Evolutionary conservation across 2,888 invertebrate species (phyloP), one percentile per base, ranked within the genome.

Genomic region (Chymomyza procnemis): DNA sequence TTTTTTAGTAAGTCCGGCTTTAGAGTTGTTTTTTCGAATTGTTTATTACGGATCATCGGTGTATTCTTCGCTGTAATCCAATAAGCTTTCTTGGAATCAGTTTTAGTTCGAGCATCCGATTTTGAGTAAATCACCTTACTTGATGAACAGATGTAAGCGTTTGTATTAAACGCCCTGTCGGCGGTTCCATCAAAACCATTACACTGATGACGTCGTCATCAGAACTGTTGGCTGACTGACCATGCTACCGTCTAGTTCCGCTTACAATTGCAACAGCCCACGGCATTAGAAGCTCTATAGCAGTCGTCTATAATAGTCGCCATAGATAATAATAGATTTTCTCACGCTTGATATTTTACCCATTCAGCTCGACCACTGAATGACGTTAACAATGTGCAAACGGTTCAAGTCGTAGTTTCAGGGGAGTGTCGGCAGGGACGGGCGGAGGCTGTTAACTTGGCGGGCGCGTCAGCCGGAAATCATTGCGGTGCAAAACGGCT

Each of bases 271-370:
- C 67, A 63, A 67, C 70, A 66, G 74, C 69, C 65, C 55, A 47
- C 30, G 78, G 50, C 62, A 65, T 70, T 75, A 82, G 78, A 80
- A 70, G 76, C 83, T 16, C 34, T 74, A 47, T 61, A 64, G 72
- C 67, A 26, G 70, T 48, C 73, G 70, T 48, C 73, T 58, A 52
- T 62, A 59, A n/a, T n/a, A n/a, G n/a, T 63, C 56, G 30, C 63
- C 71, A 84, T 80, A 82, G 87, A 84, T 84, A 85, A 85, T 87
- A 87, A 87, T 83, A 87, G 87, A 85, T 85, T 87, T 85, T 85
- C 84, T 87, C 84, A 85, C 84, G 84, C 84, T 87, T 83, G 79
- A 87, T 85, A 82, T 83, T 87, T 83, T 81, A 80, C 77, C 70
- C 86, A 54, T 73, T 82, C 82, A 85, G 22, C 19, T 50, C 52